Conservation (phyloP, 1,140 invertebrate genomes). For the Drosophila ficusphila region DNA sequence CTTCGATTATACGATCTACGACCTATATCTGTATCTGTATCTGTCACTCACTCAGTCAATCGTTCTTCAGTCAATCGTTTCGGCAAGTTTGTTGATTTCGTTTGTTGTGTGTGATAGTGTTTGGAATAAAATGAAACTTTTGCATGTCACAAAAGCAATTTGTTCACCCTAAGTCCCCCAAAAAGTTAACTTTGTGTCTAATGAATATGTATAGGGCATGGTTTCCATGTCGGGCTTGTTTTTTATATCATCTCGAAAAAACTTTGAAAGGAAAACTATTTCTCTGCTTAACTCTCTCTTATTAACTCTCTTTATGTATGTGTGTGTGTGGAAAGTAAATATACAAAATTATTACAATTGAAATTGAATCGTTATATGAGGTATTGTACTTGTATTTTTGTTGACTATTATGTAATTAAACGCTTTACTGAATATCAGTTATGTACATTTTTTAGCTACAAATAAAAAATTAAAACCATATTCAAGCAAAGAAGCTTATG, state of each 20-base stretch:
- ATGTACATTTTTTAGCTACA: slow-evolving; percentile 70
- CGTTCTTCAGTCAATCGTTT: slow-evolving; percentile 60
- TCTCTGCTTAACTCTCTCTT: slow-evolving; percentile 55
- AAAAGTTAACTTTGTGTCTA: slow-evolving; percentile 66
- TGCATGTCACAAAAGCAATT: slow-evolving; percentile 64
- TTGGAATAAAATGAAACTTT: slow-evolving; percentile 32
- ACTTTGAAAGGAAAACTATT: slow-evolving; percentile 12
- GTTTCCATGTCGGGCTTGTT: slow-evolving; percentile 9
- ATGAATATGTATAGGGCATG: slow-evolving; percentile 17
- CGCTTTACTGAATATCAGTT: slow-evolving; percentile 79
- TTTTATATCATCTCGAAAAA: slow-evolving; percentile 12
- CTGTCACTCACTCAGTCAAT: slow-evolving; percentile 49
- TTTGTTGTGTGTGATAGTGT: slow-evolving; percentile 78
- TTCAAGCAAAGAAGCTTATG: slow-evolving; percentile 54
- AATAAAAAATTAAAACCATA: slow-evolving; percentile 39
- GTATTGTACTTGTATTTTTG: slow-evolving; percentile 74
- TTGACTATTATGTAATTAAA: slow-evolving; percentile 81
- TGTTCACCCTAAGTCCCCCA: slow-evolving; percentile 27
- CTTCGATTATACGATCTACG: slow-evolving; percentile 29
- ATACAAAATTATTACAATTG: slow-evolving; percentile 51
- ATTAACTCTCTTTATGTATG: slow-evolving; percentile 46
- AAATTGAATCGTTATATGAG: slow-evolving; percentile 56
- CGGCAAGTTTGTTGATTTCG: slow-evolving; percentile 67
- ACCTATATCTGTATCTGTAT: slow-evolving; percentile 16
- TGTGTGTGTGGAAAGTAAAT: slow-evolving; percentile 50